A percentile compares a stretch with the other conserved stretches of the same genome.
Conservation (phyloP, 2,113 vertebrate species). For the Riparia riparia region DNA sequence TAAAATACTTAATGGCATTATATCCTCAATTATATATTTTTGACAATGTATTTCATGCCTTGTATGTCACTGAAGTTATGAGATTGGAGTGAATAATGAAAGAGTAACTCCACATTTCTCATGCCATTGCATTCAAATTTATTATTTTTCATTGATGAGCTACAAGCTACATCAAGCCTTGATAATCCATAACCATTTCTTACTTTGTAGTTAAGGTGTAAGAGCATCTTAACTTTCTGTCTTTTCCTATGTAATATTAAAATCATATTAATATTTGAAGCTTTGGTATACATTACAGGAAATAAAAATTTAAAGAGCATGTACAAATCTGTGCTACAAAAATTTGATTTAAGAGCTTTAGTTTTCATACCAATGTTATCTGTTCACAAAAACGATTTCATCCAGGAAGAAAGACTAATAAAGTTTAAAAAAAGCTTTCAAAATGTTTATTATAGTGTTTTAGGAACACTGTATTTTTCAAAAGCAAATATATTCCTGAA, state of each 20-base stretch:
- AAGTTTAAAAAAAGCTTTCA: background rate
- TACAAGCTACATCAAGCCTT: slow-evolving; percentile 50
- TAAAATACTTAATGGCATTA: slow-evolving; percentile 48
- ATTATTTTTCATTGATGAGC: slow-evolving; percentile 40
- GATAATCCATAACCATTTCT: slow-evolving; percentile 32
- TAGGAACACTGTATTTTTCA: background rate
- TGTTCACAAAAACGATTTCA: slow-evolving; percentile 2
- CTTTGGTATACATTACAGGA: background rate
- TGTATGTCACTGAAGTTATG: slow-evolving; percentile 41
- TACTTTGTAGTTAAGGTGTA: slow-evolving; percentile 46
- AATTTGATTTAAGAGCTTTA: slow-evolving; percentile 35
- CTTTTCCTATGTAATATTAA: slow-evolving; percentile 64
- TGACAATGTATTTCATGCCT: slow-evolving; percentile 58
- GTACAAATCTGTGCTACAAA: slow-evolving; percentile 23
- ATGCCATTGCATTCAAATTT: background rate
- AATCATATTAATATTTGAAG: slow-evolving; percentile 68
- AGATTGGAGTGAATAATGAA: slow-evolving; percentile 58
- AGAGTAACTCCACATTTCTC: slow-evolving; percentile 34
- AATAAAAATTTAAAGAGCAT: slow-evolving; percentile 62
- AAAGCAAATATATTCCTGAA: background rate
- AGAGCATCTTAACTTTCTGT: slow-evolving; percentile 52
- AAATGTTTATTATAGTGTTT: background rate
- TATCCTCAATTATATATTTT: slow-evolving; percentile 36
- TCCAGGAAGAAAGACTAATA: background rate
- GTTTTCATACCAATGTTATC: background rate